phyloP scores from a whole-genome alignment of 2,113 vertebrate species.

The Ameiurus melas region DNA sequence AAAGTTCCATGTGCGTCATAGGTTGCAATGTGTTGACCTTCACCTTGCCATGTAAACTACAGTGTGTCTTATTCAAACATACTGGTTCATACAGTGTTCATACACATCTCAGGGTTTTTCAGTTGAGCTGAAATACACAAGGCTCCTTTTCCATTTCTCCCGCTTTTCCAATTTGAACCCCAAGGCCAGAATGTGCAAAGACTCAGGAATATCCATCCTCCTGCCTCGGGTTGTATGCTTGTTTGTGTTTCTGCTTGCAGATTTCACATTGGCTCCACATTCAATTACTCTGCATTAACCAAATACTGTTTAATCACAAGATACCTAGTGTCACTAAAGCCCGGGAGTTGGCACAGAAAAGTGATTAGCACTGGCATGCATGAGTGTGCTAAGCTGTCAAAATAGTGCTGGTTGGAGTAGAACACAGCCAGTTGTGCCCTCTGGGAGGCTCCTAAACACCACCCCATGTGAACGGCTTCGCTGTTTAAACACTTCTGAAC shows the following conservation, averaged over 20 bases:
- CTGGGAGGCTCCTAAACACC: slow-evolving; percentile 16
- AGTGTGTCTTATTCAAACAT: not conserved
- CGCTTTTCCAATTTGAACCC: not conserved
- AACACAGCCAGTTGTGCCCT: slow-evolving; percentile 21
- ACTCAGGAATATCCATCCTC: not conserved
- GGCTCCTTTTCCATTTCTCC: not conserved
- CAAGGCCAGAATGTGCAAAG: not conserved
- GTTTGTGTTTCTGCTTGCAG: slow-evolving; percentile 4
- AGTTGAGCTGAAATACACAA: not conserved
- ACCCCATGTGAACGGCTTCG: not conserved
- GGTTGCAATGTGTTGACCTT: not conserved
- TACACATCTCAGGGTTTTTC: not conserved
- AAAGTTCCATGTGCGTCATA: not conserved
- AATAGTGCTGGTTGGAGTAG: not conserved
- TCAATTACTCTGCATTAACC: slow-evolving; percentile 24
- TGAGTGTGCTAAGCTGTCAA: slow-evolving; percentile 32
- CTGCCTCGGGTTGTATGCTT: not conserved
- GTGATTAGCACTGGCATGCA: slow-evolving; percentile 30
- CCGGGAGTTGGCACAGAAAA: slow-evolving; percentile 16
- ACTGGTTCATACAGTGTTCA: no score
- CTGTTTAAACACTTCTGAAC: not conserved
- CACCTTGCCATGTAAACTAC: slow-evolving; percentile 6
- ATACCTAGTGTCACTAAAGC: slow-evolving; percentile 24
- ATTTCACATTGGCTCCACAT: slow-evolving; percentile 1
- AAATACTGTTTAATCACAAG: slow-evolving; percentile 36